Evolutionary conservation across 1,140 invertebrate species (phyloP), one percentile per base, ranked within the genome.

Genomic region (Ylistrum balloti): DNA sequence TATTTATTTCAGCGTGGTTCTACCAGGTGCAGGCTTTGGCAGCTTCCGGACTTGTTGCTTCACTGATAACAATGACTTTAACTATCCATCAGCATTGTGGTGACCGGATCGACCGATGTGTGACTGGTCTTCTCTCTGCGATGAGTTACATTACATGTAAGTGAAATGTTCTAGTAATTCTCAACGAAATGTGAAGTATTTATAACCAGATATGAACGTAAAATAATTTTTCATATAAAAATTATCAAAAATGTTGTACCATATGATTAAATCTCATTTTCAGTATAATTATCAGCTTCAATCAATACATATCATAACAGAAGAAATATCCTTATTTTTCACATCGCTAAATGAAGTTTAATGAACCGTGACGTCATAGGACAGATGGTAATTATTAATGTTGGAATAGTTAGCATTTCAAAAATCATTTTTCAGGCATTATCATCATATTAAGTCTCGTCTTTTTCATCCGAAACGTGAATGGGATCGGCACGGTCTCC

Each of bases 81-180:
- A 17, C 56, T 28, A 74, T 74, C n/a, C 5, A 74, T 11, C 56
- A 74, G 28, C 56, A 74, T n/a, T 74, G 56, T n/a, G 56, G 56
- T 28, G 28, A 74, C 5, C 56, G 17, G 0, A n/a, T 74, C 9
- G 56, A 74, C n/a, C 22, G n/a, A 28, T 74, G 56, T 11, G 15
- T 74, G n/a, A 74, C 56, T 74, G n/a, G 9, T n/a, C 56, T 74
- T 28, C 56, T 74, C 56, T 74, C 56, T 28, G 56, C 28, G 5
- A 74, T 74, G 56, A 74, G 56, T 74, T 74, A 74, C 56, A 74
- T 74, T n/a, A 74, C 56, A 74, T 74, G 56, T 74, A 74, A 74
- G 56, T 74, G 35, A 38, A 7, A 38, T 38, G 13, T 38, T 38
- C 5, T 7, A 38, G 35, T 38, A 5, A 38, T 38, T 38, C 35